These are phyloP conservation scores for Drosophila meridiana DNA, from an alignment of 2,888 invertebrate genomes.

Conservation along the genomic window DNA sequence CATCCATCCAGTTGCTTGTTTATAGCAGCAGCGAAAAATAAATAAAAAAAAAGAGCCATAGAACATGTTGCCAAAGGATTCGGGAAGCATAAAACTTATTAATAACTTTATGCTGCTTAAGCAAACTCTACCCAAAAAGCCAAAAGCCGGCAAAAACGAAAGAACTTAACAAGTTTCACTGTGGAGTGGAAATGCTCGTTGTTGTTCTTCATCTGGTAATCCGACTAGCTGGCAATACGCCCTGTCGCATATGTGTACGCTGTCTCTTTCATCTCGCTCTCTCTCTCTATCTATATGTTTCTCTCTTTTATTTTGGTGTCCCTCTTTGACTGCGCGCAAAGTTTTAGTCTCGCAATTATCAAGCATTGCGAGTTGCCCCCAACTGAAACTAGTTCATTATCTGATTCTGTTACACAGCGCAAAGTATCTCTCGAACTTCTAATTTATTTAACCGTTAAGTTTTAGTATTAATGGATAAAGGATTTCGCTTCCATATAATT, in stretches of 20 bases:
- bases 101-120: slow-evolving; percentile 73
- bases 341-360: slow-evolving; percentile 40
- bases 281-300: not conserved
- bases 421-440: slow-evolving; percentile 51
- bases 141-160: slow-evolving; percentile 16
- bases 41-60: not conserved
- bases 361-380: slow-evolving; percentile 47
- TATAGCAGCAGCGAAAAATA: slow-evolving; percentile 25
- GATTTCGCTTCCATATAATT: slow-evolving; percentile 13
- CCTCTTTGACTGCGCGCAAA: slow-evolving; percentile 6
- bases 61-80: slow-evolving; percentile 41
- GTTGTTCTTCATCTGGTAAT: slow-evolving; percentile 54
- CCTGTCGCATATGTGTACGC: slow-evolving; percentile 6
- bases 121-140: slow-evolving; percentile 47
- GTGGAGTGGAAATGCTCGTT: slow-evolving; percentile 48
- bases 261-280: not conserved
- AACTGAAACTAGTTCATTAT: slow-evolving; percentile 52
- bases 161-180: slow-evolving; percentile 53
- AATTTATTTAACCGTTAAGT: slow-evolving; percentile 48
- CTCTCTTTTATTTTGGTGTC: not conserved
- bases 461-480: slow-evolving; percentile 29
- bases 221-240: slow-evolving; percentile 59
- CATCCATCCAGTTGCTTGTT: slow-evolving; percentile 21
- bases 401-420: slow-evolving; percentile 29
- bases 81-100: slow-evolving; percentile 64